These are phyloP conservation scores for Campylorhamphus procurvoides DNA, from an alignment of 2,113 vertebrate species.

Conservation along the genomic window DNA sequence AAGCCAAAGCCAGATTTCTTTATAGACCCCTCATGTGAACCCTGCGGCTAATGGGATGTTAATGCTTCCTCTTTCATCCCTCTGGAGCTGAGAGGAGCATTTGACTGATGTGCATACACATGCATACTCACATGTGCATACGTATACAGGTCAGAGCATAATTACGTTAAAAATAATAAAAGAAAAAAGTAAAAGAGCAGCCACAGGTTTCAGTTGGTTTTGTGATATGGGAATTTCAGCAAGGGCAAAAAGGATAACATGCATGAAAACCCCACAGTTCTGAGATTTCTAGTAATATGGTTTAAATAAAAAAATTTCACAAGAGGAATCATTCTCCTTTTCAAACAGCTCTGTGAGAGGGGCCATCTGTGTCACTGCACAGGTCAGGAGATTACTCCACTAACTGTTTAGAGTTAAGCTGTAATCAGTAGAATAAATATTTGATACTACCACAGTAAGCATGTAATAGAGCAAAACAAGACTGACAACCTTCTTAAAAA, in stretches of 20 bases:
- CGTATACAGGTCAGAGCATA: neutral
- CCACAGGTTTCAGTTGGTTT: neutral
- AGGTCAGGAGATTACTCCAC: neutral
- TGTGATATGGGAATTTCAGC: neutral
- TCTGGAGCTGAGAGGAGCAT: neutral
- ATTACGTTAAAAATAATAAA: no score
- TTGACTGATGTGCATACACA: neutral
- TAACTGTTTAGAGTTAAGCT: slow-evolving; percentile 4
- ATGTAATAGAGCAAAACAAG: slow-evolving; percentile 8
- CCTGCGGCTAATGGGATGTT: neutral
- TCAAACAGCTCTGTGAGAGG: neutral
- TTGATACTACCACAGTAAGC: slow-evolving; percentile 1
- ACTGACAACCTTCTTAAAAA: slow-evolving; percentile 58
- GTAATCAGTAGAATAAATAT: slow-evolving; percentile 36
- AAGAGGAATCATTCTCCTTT: neutral
- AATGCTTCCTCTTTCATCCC: neutral
- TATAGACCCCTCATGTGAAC: neutral
- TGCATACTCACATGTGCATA: neutral
- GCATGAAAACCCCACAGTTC: neutral
- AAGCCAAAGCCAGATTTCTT: slow-evolving; percentile 28
- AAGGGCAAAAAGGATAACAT: neutral
- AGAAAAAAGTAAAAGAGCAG: fast-evolving
- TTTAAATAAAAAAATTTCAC: neutral
- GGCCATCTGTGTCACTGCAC: neutral
- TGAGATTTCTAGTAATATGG: neutral